These are phyloP conservation scores for Beaufortia kweichowensis DNA, from an alignment of 2,113 vertebrate genomes.

Conservation along the genomic window DNA sequence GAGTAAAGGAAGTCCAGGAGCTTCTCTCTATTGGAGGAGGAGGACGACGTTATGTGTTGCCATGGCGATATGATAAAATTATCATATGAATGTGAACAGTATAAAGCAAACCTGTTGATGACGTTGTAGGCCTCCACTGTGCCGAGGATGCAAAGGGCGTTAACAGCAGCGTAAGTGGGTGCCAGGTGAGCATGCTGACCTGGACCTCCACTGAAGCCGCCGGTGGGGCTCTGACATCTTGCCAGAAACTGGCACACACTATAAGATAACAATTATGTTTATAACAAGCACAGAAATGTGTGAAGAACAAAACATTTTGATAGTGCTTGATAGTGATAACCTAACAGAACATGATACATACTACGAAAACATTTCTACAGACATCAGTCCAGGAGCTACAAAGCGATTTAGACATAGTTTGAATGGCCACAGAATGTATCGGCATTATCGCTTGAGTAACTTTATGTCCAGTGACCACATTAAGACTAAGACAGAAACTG, in stretches of 20 bases:
- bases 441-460: neutral
- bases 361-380: no score
- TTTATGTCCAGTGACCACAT: constrained; percentile 6
- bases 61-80: neutral
- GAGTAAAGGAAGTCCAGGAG: constrained; percentile 88
- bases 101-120: constrained; percentile 83
- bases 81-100: neutral
- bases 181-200: constrained; percentile 93
- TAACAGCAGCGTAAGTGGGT: constrained; percentile 92
- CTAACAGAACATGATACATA: no score
- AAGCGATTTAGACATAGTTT: neutral
- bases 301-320: no score
- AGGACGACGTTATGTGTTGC: constrained; percentile 23
- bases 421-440: neutral
- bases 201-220: constrained; percentile 91
- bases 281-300: neutral
- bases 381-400: no score
- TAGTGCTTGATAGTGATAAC: no score
- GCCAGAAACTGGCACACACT: constrained; percentile 92
- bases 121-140: constrained; percentile 88
- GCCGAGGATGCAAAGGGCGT: constrained; percentile 92
- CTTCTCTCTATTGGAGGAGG: constrained; percentile 80
- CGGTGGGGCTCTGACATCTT: constrained; percentile 84
- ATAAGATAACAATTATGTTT: neutral
- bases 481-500: neutral